Base-by-base conservation (phyloP, 92 coral and sea anemone genomes). In the Epizoanthus scotinus region DNA sequence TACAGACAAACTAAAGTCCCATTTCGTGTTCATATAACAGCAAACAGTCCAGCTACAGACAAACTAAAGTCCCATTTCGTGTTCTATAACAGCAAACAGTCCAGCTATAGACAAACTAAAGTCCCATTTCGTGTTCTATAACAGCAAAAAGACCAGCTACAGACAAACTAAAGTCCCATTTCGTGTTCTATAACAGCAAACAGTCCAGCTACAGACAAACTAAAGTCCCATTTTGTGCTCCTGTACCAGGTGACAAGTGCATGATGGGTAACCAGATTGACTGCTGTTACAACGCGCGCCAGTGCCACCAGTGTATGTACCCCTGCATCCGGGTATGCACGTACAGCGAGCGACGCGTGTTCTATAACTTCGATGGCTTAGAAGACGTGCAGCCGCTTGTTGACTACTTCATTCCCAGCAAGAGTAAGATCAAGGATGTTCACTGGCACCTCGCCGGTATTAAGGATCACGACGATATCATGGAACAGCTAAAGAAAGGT, bases 301-400 rank as follows among this genome's bases (percentile, higher is more conserved):
- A 78, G 85, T 70, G 78, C 3, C 72, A 82, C 50, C 85, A 82
- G 70, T 82, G 85, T 28, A 38, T 82, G 18, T 82, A 69, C 14
- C 85, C 85, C 8, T 70, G 85, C 57, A 82, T 82, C 56, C 85
- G 85, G 59, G 58, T 44, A 26, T 82, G 85, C 20, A 82, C 85
- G 18, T 82, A 82, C 70, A 70, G 78, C 25, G 85, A 69, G 22
- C 85, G 85, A 9, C 79, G 85, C 0, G 78, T 67, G 21, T 82
- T 65, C 67, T 82, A 82, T 69, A 82, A 82, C 81, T 82, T 3
- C 18, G 85, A 82, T 21, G 85, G 85, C 6, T 56, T 56, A 78
- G 85, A 82, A 36, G 49, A 27, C 65, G 80, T 82, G 0, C 85
- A 82, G n/a, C 85, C 85, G 1, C 79, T 82, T 10, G 85, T 82